These are phyloP conservation scores for Sula dactylatra DNA, from an alignment of 2,113 vertebrate species.

Conservation along the genomic window DNA sequence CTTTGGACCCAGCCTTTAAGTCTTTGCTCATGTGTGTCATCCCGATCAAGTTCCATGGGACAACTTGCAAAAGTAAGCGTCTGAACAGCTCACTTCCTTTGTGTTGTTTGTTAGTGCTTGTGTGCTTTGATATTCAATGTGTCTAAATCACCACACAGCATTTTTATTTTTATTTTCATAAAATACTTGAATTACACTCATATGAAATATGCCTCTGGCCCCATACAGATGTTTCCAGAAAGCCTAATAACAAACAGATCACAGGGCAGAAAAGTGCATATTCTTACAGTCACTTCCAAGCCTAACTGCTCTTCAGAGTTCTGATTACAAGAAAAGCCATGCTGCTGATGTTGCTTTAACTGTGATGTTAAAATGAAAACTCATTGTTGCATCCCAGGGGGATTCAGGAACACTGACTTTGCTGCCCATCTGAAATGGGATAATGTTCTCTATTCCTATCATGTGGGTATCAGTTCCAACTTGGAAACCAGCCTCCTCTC, in stretches of 20 bases:
- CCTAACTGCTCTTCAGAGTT: slow-evolving; percentile 48
- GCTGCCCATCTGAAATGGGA: slow-evolving; percentile 69
- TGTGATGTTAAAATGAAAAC: slow-evolving; percentile 72
- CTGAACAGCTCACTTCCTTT: slow-evolving; percentile 23
- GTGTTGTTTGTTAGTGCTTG: slow-evolving; percentile 60
- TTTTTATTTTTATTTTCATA: slow-evolving; percentile 51
- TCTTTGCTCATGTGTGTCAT: not conserved
- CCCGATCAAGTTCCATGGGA: slow-evolving; percentile 21
- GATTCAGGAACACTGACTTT: slow-evolving; percentile 58
- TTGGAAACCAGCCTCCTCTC: slow-evolving; percentile 73
- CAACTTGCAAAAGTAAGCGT: not conserved
- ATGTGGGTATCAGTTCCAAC: slow-evolving; percentile 70
- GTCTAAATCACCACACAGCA: slow-evolving; percentile 61
- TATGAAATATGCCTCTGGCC: slow-evolving; percentile 70
- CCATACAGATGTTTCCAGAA: slow-evolving; percentile 61
- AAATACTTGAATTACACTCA: slow-evolving; percentile 73
- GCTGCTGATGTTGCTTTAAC: slow-evolving; percentile 26
- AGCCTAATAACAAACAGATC: slow-evolving; percentile 77
- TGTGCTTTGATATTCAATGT: slow-evolving; percentile 53
- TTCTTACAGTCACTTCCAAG: slow-evolving; percentile 37
- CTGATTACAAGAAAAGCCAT: slow-evolving; percentile 46
- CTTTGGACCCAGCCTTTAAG: not conserved
- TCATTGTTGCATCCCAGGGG: slow-evolving; percentile 47
- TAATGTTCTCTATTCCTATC: slow-evolving; percentile 64
- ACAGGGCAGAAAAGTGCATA: slow-evolving; percentile 55